Percentiles rank a stretch among this genome's conserved stretches.
Conservation (phyloP, 2,888 invertebrate genomes). For the Cephalotes varians region DNA sequence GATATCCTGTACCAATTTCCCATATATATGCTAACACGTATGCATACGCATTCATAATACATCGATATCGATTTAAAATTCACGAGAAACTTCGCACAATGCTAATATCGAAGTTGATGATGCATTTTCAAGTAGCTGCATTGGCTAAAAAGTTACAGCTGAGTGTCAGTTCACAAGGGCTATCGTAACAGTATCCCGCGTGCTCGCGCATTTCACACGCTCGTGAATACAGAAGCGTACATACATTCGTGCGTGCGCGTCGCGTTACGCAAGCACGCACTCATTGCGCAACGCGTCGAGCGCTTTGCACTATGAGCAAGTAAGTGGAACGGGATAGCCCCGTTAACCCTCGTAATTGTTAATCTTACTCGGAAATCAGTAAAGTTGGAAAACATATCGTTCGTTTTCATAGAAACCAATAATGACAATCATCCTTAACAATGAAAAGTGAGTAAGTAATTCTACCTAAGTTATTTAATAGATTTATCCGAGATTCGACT, state of each 20-base stretch:
- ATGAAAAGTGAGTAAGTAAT: not conserved
- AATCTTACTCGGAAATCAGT: conserved; percentile 1
- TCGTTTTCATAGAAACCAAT: not conserved
- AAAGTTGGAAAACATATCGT: not conserved
- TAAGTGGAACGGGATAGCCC: conserved; percentile 41
- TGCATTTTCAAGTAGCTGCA: not conserved
- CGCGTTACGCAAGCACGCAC: conserved; percentile 21
- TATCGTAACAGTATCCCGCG: not conserved
- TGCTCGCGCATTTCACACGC: conserved; percentile 14
- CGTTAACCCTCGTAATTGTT: conserved; percentile 40
- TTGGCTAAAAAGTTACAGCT: not conserved
- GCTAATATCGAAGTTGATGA: not conserved
- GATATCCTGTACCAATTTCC: not conserved
- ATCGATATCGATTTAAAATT: conserved; percentile 16
- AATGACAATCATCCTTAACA: not conserved
- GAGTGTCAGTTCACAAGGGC: not conserved
- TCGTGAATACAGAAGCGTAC: not conserved
- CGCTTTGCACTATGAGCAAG: conserved; percentile 20
- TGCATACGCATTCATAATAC: not conserved
- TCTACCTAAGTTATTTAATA: not conserved
- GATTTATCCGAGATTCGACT: not conserved
- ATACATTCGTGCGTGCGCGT: conserved; percentile 5
- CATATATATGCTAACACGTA: not conserved
- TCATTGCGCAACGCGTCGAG: conserved; percentile 32
- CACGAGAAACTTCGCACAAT: not conserved